These are phyloP conservation scores for Perca schrenkii DNA, from an alignment of 2,113 vertebrate genomes.

Conservation along the genomic window DNA sequence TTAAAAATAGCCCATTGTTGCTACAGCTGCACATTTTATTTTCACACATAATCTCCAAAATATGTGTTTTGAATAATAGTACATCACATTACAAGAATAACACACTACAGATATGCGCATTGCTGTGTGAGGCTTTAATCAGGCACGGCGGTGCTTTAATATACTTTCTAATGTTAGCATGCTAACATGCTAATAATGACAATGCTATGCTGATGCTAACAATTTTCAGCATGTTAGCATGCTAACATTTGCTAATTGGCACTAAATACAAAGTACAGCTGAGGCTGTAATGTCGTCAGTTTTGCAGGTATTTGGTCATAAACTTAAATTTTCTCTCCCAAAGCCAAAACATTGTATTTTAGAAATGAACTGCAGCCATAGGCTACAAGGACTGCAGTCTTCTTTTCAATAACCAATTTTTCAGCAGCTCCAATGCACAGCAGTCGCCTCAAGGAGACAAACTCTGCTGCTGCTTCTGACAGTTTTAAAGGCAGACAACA, in stretches of 20 bases:
- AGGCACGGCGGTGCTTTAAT: too few species aligned
- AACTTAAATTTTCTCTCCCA: constrained; percentile 2
- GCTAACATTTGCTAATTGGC: too few species aligned
- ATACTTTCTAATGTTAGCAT: neutral
- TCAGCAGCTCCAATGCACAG: constrained; percentile 24
- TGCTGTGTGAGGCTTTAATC: neutral
- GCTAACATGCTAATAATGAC: neutral
- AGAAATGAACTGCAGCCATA: constrained; percentile 11
- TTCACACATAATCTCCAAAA: constrained; percentile 8
- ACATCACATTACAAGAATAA: neutral
- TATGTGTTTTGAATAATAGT: constrained; percentile 16
- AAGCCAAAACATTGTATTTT: constrained; percentile 19
- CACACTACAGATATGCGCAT: neutral
- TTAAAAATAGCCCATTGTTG: constrained; percentile 32
- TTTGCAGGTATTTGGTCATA: neutral
- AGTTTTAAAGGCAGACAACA: constrained; percentile 60
- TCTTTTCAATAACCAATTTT: constrained; percentile 42
- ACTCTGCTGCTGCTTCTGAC: constrained; percentile 34
- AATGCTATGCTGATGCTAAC: neutral
- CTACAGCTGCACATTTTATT: constrained; percentile 8
- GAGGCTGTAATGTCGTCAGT: neutral
- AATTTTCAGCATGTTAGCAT: too few species aligned
- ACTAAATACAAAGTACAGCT: neutral
- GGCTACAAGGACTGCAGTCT: constrained; percentile 24
- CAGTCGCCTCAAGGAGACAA: constrained; percentile 28